Conservation (phyloP, 1,140 invertebrate genomes). For the Papilio polyxenes region DNA sequence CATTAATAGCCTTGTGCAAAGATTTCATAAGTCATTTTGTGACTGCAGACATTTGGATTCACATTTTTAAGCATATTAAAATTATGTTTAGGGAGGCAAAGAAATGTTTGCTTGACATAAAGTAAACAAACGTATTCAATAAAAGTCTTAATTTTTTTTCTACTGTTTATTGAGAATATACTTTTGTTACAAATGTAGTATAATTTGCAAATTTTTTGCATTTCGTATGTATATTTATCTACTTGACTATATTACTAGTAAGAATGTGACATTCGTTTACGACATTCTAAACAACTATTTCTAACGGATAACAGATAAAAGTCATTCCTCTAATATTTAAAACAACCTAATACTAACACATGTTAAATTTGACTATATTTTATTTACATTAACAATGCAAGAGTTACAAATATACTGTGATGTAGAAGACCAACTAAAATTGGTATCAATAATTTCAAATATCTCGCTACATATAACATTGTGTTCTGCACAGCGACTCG, state of each 20-base stretch:
- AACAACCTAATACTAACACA: conserved; percentile 6
- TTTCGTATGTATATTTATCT: conserved; percentile 17
- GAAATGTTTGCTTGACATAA: background rate
- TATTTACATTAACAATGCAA: conserved; percentile 11
- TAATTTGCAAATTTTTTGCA: conserved; percentile 34
- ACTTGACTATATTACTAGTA: background rate
- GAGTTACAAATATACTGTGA: background rate
- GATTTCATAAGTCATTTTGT: background rate
- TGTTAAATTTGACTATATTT: conserved; percentile 27
- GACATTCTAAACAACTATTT: conserved; percentile 21
- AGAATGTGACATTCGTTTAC: background rate
- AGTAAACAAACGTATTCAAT: background rate
- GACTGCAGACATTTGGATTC: background rate
- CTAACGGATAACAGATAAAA: conserved; percentile 24
- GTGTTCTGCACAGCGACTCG: no score
- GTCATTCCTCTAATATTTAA: background rate
- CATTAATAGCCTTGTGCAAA: background rate
- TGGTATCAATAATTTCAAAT: background rate
- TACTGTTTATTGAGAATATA: conserved; percentile 31
- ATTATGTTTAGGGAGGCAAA: no score
- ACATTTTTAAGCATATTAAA: no score
- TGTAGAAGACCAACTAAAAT: background rate
- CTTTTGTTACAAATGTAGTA: conserved; percentile 14
- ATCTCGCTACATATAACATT: no score
- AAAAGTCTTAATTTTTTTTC: conserved; percentile 24